Evolutionary conservation across 2,797 vertebrate species (phyloP).

Genomic region (Neosilurus mollespiculum): DNA sequence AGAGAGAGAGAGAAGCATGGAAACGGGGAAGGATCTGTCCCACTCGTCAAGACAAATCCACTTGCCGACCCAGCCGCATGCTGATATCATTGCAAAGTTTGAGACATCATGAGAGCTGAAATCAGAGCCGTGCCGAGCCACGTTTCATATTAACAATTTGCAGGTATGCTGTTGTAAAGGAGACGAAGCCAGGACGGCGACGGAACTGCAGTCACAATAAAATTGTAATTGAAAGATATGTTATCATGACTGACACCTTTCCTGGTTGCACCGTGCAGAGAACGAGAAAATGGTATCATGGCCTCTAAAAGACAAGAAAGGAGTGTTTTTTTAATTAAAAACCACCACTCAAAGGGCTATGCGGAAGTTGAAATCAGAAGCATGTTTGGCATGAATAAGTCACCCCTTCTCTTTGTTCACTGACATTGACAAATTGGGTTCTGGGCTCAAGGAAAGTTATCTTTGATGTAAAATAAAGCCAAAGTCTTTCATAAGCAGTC

Average conservation of each 20-base stretch:
- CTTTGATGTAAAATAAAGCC: conserved; percentile 80
- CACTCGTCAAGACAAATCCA: conserved; percentile 55
- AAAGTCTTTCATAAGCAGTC: conserved; percentile 62
- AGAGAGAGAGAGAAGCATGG: conserved; percentile 1
- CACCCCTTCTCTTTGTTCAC: conserved; percentile 73
- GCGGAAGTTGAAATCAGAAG: conserved; percentile 76
- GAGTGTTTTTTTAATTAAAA: conserved; percentile 78
- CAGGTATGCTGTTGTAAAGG: conserved; percentile 64
- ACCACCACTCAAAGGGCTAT: conserved; percentile 72
- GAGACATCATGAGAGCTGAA: conserved; percentile 61
- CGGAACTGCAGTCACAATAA: conserved; percentile 76
- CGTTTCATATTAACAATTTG: conserved; percentile 69
- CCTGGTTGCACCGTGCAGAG: conserved; percentile 60
- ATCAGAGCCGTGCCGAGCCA: conserved; percentile 65
- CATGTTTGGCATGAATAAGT: conserved; percentile 83
- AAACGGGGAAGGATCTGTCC: conserved; percentile 67
- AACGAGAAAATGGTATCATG: conserved; percentile 68
- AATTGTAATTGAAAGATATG: conserved; percentile 84
- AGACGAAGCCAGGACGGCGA: conserved; percentile 66
- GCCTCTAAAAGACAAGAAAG: conserved; percentile 68
- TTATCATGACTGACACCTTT: conserved; percentile 72
- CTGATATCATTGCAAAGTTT: conserved; percentile 64
- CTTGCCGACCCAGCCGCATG: conserved; percentile 42
- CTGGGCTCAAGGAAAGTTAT: conserved; percentile 75
- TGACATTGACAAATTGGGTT: conserved; percentile 83